phyloP scores from a whole-genome alignment of 53 echinoderm and acorn worm genomes.

The Astropecten irregularis region DNA sequence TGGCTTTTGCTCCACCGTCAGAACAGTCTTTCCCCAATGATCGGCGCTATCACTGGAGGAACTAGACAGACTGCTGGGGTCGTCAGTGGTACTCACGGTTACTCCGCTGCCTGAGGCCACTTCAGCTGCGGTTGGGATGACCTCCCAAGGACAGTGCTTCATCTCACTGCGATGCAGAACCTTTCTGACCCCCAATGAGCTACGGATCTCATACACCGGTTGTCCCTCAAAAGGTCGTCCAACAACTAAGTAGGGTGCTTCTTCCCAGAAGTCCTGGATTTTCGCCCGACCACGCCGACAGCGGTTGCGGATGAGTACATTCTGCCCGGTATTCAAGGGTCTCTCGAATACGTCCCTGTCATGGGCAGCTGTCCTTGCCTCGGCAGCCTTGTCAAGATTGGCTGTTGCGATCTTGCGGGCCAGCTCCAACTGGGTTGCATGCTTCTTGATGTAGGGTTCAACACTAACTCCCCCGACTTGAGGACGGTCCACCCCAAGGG shows the following conservation, averaged over 20 bases:
- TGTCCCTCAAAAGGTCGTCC: slow-evolving; percentile 12
- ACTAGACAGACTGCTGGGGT: too few species aligned
- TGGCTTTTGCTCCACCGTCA: too few species aligned
- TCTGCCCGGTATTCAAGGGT: slow-evolving; percentile 34
- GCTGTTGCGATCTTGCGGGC: slow-evolving; percentile 2
- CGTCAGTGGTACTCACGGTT: too few species aligned
- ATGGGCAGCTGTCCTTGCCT: neutral
- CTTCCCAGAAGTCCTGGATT: slow-evolving; percentile 12
- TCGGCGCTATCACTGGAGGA: too few species aligned
- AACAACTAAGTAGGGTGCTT: neutral
- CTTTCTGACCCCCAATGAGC: neutral
- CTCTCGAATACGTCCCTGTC: neutral
- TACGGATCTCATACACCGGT: slow-evolving; percentile 16
- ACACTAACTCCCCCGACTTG: neutral
- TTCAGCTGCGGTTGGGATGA: too few species aligned
- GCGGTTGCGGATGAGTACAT: slow-evolving; percentile 5
- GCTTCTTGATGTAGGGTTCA: neutral
- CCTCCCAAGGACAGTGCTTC: slow-evolving; percentile 31
- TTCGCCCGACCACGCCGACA: neutral
- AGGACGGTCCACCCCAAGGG: neutral
- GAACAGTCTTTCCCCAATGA: too few species aligned
- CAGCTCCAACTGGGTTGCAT: neutral
- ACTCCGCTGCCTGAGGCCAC: too few species aligned
- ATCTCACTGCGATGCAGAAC: slow-evolving; percentile 23
- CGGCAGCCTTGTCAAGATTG: neutral